phyloP scores from a whole-genome alignment of 2,888 invertebrate genomes.

The Drosophila vallismaia region DNA sequence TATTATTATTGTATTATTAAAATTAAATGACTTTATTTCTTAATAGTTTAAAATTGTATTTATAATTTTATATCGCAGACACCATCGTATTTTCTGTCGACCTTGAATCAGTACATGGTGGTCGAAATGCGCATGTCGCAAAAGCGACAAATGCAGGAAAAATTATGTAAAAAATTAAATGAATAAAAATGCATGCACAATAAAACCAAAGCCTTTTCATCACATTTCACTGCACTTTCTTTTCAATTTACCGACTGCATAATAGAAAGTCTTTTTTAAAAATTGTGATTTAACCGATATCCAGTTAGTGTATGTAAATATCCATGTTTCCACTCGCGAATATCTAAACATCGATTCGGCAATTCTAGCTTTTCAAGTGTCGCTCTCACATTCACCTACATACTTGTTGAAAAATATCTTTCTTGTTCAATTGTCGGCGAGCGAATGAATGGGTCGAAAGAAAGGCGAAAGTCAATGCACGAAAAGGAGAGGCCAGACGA shows the following conservation, averaged over 20 bases:
- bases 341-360: background rate
- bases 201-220: conserved; percentile 39
- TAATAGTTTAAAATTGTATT: background rate
- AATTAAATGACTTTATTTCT: too few species aligned
- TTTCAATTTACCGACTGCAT: background rate
- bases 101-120: conserved; percentile 51
- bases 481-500: conserved; percentile 11
- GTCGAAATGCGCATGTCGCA: conserved; percentile 62
- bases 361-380: background rate
- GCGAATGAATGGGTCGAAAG: conserved; percentile 53
- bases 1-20: too few species aligned
- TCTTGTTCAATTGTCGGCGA: conserved; percentile 45
- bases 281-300: conserved; percentile 9
- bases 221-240: conserved; percentile 18
- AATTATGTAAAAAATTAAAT: conserved; percentile 63
- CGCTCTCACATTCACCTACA: conserved; percentile 16
- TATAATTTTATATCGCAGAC: background rate
- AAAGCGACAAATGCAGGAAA: conserved; percentile 26
- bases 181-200: conserved; percentile 26
- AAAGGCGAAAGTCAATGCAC: conserved; percentile 34
- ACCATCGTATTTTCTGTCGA: conserved; percentile 36
- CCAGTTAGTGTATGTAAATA: conserved; percentile 2
- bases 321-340: background rate
- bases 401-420: background rate
- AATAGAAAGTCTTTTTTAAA: background rate